phyloP scores from a whole-genome alignment of 2,888 invertebrate species.

The Rotaria sp. region DNA sequence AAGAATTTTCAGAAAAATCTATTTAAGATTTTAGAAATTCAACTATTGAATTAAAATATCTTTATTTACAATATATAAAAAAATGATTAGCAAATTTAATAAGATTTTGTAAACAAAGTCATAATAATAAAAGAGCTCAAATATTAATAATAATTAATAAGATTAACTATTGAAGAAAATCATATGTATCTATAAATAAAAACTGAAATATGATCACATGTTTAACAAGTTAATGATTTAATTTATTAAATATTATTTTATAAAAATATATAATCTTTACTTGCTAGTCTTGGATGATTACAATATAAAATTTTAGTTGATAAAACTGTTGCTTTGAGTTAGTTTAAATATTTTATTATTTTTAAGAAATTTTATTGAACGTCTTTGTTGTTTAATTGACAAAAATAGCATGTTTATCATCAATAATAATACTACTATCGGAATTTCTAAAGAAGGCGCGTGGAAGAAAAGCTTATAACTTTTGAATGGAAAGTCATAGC shows the following conservation, averaged over 20 bases:
- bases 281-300: conserved; percentile 81
- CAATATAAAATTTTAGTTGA: conserved; percentile 97
- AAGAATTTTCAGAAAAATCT: conserved; percentile 92
- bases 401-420: conserved; percentile 90
- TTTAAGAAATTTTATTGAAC: conserved; percentile 81
- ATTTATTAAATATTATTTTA: conserved; percentile 86
- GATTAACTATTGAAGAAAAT: conserved; percentile 90
- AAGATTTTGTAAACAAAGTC: conserved; percentile 84
- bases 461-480: too few relatives aligned
- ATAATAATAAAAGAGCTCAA: conserved; percentile 75
- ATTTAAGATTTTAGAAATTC: conserved; percentile 89
- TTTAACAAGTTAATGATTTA: conserved; percentile 82
- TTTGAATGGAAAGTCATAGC: too few relatives aligned
- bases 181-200: conserved; percentile 99
- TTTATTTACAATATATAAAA: conserved; percentile 95
- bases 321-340: conserved; percentile 87
- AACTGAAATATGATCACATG: conserved; percentile 97
- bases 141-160: conserved; percentile 83
- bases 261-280: conserved; percentile 82
- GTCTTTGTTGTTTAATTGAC: conserved; percentile 61
- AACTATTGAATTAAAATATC: conserved; percentile 88
- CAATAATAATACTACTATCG: too few relatives aligned
- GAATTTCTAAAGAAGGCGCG: too few relatives aligned
- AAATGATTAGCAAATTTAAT: conserved; percentile 93
- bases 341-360: conserved; percentile 92